A percentile compares a stretch with the other conserved stretches of the same genome.
Evolutionary conservation across 2,797 vertebrate species (phyloP).

Genomic region (Amphiprion clarkii): DNA sequence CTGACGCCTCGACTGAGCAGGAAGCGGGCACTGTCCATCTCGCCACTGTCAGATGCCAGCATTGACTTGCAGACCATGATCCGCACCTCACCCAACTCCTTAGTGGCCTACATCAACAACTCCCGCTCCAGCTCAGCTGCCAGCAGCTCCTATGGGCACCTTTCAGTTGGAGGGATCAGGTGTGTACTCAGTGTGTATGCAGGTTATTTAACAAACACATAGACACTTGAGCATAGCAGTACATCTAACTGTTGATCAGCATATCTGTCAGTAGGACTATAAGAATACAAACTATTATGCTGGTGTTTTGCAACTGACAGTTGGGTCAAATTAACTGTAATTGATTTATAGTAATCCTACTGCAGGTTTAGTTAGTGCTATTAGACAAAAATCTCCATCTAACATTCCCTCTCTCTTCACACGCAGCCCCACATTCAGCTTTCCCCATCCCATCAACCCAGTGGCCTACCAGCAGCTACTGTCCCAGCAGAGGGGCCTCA

Average conservation of each 20-base stretch:
- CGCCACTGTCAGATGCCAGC: conserved; percentile 96
- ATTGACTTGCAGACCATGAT: conserved; percentile 99
- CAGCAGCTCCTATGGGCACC: conserved; percentile 97
- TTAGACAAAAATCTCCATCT: not conserved
- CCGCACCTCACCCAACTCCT: conserved; percentile 97
- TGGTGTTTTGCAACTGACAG: no score
- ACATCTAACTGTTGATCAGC: no score
- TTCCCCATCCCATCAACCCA: conserved; percentile 95
- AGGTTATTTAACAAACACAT: not conserved
- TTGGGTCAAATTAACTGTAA: no score
- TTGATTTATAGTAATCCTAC: no score
- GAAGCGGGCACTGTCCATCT: conserved; percentile 96
- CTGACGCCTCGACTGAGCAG: conserved; percentile 94
- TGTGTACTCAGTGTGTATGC: conserved; percentile 13
- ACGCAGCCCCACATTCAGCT: conserved; percentile 93
- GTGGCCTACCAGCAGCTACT: conserved; percentile 97
- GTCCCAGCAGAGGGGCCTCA: conserved; percentile 93
- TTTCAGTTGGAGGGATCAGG: conserved; percentile 91
- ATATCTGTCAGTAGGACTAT: no score
- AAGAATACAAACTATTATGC: no score
- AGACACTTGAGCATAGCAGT: not conserved
- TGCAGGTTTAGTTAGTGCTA: no score
- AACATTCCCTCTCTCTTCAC: not conserved
- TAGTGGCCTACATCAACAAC: conserved; percentile 99
- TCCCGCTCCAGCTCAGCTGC: conserved; percentile 97